Evolutionary conservation across 2,888 invertebrate genomes (phyloP), one percentile per base, ranked within the genome.

Genomic region (Zootermopsis nevadensis): DNA sequence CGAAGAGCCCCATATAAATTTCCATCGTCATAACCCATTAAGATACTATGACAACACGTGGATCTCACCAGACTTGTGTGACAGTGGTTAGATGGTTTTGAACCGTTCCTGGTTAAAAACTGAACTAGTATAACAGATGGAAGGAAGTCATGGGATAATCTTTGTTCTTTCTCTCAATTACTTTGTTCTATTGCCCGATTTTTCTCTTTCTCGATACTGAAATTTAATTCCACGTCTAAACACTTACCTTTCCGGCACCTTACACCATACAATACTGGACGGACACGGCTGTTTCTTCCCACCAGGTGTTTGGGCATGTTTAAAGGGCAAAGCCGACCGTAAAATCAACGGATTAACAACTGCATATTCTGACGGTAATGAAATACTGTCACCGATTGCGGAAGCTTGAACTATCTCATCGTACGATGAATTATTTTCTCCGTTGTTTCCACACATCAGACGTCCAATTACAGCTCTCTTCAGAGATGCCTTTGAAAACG

Each of bases 181-280:
- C 38, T 38, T 38, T n/a, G n/a, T n/a, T n/a, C n/a, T n/a, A n/a
- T 38, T 38, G 38, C 4, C 10, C 10, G 38, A 38, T 10, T 38
- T 38, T 38, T 4, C 38, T 38, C 38, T 38, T 38, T 38, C 4
- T 7, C 38, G 10, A 38, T 10, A 38, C 6, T 10, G 10, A 38
- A 38, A 38, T 38, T 10, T 38, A 10, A 4, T 38, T 38, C 38
- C 38, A 38, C 6, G 6, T 38, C 38, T 38, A 10, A 38, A 38
- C 33, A 2, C 38, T 86, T 89, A 90, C 89, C 88, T 89, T 53
- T 89, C 88, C 4, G 88, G 87, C 42, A 91, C 89, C 80, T 91
- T 89, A 84, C 91, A 91, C 94, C 94, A 95, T 69, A 91, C 90
- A 48, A 94, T 90, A 86, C 94, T 93, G 69, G 91, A 89, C 24